These are phyloP conservation scores for Pomatorhinus ruficollis DNA, from an alignment of 2,113 vertebrate species.

Conservation along the genomic window DNA sequence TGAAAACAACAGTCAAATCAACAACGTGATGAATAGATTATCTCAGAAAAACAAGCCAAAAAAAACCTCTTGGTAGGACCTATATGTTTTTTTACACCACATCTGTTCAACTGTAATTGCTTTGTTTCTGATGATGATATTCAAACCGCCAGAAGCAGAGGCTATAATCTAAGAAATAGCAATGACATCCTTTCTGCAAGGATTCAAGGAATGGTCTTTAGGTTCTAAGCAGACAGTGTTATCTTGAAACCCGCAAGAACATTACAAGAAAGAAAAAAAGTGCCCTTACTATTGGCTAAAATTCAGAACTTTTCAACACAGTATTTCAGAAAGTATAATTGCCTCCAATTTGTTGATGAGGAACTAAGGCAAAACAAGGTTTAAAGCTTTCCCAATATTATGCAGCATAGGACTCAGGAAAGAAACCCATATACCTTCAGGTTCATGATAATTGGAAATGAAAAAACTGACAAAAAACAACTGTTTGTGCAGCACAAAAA, in stretches of 20 bases:
- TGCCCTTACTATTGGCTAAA: neutral
- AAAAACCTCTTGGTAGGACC: neutral
- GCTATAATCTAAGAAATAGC: neutral
- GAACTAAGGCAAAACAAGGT: neutral
- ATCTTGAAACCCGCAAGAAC: neutral
- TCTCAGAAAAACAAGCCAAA: neutral
- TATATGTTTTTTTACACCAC: neutral
- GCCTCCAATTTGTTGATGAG: neutral
- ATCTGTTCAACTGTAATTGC: neutral
- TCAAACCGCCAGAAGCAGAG: neutral
- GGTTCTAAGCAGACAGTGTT: neutral
- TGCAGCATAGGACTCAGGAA: neutral
- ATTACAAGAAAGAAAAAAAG: neutral
- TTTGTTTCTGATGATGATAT: neutral
- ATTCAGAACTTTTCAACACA: neutral
- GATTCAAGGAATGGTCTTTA: neutral
- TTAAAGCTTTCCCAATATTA: neutral
- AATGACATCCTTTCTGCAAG: neutral
- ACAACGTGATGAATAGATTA: neutral
- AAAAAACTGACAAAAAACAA: neutral
- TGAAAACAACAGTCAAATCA: neutral
- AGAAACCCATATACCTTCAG: neutral
- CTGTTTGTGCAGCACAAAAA: neutral
- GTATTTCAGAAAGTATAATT: neutral
- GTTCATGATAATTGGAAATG: neutral